Conservation (phyloP, 2,113 vertebrate species). For the Plecturocebus donacophilus region DNA sequence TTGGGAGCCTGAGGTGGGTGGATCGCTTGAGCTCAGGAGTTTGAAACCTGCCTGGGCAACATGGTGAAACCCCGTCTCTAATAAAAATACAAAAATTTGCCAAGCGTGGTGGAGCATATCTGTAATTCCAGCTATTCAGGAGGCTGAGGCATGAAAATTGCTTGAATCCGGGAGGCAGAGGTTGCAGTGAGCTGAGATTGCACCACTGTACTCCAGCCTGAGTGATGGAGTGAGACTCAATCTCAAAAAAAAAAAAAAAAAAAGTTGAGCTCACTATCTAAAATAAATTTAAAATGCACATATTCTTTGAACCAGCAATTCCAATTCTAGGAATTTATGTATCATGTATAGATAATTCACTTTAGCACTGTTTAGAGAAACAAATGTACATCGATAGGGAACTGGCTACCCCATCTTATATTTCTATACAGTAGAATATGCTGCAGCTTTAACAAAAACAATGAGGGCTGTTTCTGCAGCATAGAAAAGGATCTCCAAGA, state of each 20-base stretch:
- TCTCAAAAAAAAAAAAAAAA: neutral
- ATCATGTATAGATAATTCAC: neutral
- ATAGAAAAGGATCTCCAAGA: neutral
- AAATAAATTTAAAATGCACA: slow-evolving; percentile 5
- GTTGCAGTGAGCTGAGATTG: no score
- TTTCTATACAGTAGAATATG: neutral
- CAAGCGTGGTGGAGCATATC: no score
- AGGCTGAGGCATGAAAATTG: no score
- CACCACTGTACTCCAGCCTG: no score
- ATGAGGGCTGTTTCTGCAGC: neutral
- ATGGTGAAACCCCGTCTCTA: no score
- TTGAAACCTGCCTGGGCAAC: no score
- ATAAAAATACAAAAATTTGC: no score
- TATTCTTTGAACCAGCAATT: neutral
- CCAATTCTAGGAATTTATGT: neutral
- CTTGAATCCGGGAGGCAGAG: no score
- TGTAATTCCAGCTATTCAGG: neutral
- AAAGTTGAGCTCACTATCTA: neutral
- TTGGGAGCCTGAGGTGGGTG: no score
- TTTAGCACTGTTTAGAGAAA: neutral
- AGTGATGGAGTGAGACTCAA: no score
- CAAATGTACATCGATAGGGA: neutral
- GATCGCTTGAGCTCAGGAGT: no score
- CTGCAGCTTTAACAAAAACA: neutral
- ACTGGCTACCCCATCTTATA: neutral